Conservation (phyloP, 2,888 invertebrate genomes). For the Onthophagus sagittarius region DNA sequence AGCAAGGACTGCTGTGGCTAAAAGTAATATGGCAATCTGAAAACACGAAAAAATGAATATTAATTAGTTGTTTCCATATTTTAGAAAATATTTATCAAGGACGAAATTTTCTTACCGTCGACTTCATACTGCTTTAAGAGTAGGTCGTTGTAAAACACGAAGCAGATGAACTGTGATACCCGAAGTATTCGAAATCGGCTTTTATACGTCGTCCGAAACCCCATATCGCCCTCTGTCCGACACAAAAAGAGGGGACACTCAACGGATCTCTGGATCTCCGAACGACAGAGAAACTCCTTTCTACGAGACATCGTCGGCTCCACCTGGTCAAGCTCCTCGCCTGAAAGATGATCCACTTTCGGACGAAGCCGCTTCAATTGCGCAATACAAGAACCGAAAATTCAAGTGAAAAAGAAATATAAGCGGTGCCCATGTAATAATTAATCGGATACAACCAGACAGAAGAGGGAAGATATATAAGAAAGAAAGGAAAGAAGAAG, state of each 20-base stretch:
- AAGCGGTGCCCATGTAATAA: not conserved
- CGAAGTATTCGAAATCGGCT: constrained; percentile 29
- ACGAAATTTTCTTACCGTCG: constrained; percentile 35
- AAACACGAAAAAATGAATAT: constrained; percentile 19
- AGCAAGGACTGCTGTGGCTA: constrained; percentile 45
- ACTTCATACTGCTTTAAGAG: constrained; percentile 39
- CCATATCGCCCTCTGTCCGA: constrained; percentile 24
- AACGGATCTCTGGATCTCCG: constrained; percentile 10
- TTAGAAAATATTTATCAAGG: not conserved
- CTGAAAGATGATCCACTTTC: constrained; percentile 33
- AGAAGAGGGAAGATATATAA: not conserved
- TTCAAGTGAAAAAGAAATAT: not conserved
- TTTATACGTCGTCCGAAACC: constrained; percentile 37
- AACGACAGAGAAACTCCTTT: constrained; percentile 32
- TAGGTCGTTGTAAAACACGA: not conserved
- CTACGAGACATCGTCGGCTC: constrained; percentile 26
- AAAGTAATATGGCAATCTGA: constrained; percentile 49
- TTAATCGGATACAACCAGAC: not conserved
- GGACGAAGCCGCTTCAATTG: constrained; percentile 34
- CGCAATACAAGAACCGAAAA: constrained; percentile 17
- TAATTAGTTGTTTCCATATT: not conserved
- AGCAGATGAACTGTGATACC: constrained; percentile 42
- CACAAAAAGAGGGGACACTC: constrained; percentile 36
- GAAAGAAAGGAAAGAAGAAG: not conserved
- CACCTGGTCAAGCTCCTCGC: constrained; percentile 35